Conservation (phyloP, 2,888 invertebrate genomes). For the Alsophila aescularia region DNA sequence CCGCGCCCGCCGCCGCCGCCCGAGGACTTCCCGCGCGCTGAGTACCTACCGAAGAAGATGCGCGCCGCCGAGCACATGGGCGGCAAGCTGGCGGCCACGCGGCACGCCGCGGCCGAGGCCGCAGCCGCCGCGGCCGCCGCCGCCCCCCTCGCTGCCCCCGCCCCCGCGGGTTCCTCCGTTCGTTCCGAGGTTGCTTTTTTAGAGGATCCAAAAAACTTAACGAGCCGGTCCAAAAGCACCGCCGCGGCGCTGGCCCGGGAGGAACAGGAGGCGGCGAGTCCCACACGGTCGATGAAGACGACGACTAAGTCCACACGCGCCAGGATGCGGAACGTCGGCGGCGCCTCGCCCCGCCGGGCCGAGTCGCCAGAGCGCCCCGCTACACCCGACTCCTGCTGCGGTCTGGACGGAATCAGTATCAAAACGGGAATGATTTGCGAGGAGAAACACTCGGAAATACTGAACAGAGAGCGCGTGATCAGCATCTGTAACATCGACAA, state of each 20-base stretch:
- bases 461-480: conserved; percentile 88
- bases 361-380: conserved; percentile 63
- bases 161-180: conserved; percentile 46
- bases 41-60: conserved; percentile 82
- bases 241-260: conserved; percentile 85
- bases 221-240: conserved; percentile 84
- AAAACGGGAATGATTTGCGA: conserved; percentile 76
- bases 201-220: conserved; percentile 84
- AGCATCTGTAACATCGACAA: conserved; percentile 91
- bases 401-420: conserved; percentile 75
- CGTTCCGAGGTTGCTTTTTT: conserved; percentile 77
- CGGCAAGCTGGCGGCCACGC: conserved; percentile 69
- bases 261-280: conserved; percentile 81
- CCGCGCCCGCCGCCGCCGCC: conserved; percentile 39
- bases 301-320: conserved; percentile 70
- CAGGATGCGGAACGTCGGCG: conserved; percentile 48
- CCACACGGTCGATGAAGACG: conserved; percentile 80
- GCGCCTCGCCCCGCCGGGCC: conserved; percentile 63
- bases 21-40: conserved; percentile 63
- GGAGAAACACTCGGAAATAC: conserved; percentile 80
- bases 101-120: conserved; percentile 50
- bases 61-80: conserved; percentile 79
- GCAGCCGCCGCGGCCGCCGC: conserved; percentile 39
- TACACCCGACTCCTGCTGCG: conserved; percentile 80
- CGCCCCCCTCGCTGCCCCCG: conserved; percentile 43